Conservation (phyloP, 2,797 vertebrate species). For the Bovichtus variegatus region DNA sequence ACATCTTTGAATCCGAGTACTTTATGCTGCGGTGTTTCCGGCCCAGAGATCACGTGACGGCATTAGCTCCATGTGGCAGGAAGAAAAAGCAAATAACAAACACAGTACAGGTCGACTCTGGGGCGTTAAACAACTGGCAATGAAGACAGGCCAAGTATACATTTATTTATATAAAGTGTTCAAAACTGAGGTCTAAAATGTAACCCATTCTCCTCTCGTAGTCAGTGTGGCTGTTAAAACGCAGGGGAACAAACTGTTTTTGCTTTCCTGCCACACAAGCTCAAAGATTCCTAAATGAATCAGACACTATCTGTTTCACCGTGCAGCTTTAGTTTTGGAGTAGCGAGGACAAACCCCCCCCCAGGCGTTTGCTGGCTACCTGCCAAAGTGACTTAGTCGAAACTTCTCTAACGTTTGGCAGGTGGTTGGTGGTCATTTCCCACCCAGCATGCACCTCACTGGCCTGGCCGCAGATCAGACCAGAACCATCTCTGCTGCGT, state of each 20-base stretch:
- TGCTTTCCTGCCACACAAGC: conserved; percentile 15
- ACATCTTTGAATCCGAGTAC: not conserved
- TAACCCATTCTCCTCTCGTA: not conserved
- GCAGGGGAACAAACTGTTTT: conserved; percentile 10
- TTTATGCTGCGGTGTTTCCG: not conserved
- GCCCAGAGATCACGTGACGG: conserved; percentile 12
- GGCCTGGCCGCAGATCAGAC: conserved; percentile 49
- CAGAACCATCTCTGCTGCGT: conserved; percentile 35
- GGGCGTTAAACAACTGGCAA: conserved; percentile 23
- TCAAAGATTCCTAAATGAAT: conserved; percentile 45
- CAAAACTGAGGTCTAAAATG: conserved; percentile 1
- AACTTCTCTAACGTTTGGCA: conserved; percentile 67
- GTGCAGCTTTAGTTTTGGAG: conserved; percentile 43
- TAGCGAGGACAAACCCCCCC: conserved; percentile 46
- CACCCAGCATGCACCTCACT: conserved; percentile 64
- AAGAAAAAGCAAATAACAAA: not conserved
- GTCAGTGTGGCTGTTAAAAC: conserved; percentile 27
- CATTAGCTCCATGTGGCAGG: not conserved
- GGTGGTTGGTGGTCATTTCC: conserved; percentile 69
- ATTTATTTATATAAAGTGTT: conserved; percentile 28
- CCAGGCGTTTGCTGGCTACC: conserved; percentile 40
- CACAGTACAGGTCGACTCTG: not conserved
- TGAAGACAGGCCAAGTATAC: conserved; percentile 13
- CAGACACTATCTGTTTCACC: conserved; percentile 41
- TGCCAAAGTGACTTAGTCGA: conserved; percentile 51